Base-by-base conservation (phyloP, 1,140 invertebrate species). In the Trissolcus basalis region DNA sequence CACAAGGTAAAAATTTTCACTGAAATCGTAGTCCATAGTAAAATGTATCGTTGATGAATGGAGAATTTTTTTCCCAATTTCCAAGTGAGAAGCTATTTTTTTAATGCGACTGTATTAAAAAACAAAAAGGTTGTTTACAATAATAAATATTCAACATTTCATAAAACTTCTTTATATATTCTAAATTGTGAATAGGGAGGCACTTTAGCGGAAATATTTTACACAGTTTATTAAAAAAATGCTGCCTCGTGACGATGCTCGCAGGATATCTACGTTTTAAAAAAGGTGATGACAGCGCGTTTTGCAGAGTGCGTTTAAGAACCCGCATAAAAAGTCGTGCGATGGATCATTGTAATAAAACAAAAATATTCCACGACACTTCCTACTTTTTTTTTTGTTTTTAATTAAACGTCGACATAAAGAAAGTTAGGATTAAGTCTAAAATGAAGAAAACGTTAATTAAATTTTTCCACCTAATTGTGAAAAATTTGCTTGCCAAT, bases 191-290 rank as follows among this genome's bases (percentile, higher is more conserved):
- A 27, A 27, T 3, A 58, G 55, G 47, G 56, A 12, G n/a, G 33
- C 56, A 60, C 45, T 60, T 49, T 19, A 45, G 45, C 39, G 41
- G 48, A 61, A 51, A 51, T 61, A 61, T 61, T 51, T 16, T 12
- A 15, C 48, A 35, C 48, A 51, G 49, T 63, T 53, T 63, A 63
- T 63, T 53, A 39, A 63, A 63, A 61, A 61, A 63, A 27, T 45
- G 49, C 59, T 14, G 39, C 44, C 27, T 51, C 47, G 47, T 61
- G 60, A 64, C 43, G 60, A 47, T 65, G 41, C 50, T 8, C 43
- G 51, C 14, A 43, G 54, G 44, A 64, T 55, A 49, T 48, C 15
- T 44, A 14, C 61, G 36, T 27, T 54, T 54, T 45, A 55, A 48
- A 55, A 65, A 56, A 50, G 32, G 16, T 54, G 60, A 54, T 47